phyloP scores from a whole-genome alignment of 37 sponge, comb jelly and placozoan genomes.

The Petrosia ficiformis region DNA sequence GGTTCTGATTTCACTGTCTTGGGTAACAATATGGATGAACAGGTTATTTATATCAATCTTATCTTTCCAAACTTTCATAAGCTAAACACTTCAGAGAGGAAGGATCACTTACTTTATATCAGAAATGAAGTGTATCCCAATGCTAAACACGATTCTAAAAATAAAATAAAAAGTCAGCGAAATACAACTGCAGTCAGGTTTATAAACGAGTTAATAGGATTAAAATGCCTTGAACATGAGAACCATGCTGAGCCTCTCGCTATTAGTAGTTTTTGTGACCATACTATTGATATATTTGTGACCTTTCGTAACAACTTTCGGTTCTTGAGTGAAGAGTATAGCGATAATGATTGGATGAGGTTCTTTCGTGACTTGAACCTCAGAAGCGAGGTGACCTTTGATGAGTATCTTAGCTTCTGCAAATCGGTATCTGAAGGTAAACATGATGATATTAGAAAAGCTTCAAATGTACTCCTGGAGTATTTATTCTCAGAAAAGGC shows the following conservation, averaged over 20 bases:
- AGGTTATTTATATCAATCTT: background rate
- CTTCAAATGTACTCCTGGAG: constrained; percentile 25
- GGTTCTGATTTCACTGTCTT: background rate
- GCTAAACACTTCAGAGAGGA: background rate
- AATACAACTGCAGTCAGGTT: background rate
- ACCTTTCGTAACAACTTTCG: background rate
- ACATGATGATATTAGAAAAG: background rate
- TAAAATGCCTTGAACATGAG: background rate
- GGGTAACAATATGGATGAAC: background rate
- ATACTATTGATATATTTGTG: background rate
- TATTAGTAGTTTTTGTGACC: constrained; percentile 3
- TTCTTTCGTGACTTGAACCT: background rate
- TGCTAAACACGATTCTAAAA: background rate
- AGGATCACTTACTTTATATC: constrained; percentile 2
- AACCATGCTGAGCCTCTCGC: background rate
- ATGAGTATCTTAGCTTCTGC: background rate
- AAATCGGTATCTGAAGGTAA: background rate
- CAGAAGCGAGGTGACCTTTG: background rate
- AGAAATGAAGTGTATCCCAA: background rate
- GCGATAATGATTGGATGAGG: background rate
- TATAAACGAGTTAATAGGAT: background rate
- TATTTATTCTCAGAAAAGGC: constrained; percentile 25
- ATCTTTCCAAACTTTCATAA: background rate
- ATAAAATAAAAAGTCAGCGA: background rate
- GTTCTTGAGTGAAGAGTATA: background rate